These are phyloP conservation scores for Protonibea diacanthus DNA, from an alignment of 2,797 vertebrate species.

Conservation along the genomic window DNA sequence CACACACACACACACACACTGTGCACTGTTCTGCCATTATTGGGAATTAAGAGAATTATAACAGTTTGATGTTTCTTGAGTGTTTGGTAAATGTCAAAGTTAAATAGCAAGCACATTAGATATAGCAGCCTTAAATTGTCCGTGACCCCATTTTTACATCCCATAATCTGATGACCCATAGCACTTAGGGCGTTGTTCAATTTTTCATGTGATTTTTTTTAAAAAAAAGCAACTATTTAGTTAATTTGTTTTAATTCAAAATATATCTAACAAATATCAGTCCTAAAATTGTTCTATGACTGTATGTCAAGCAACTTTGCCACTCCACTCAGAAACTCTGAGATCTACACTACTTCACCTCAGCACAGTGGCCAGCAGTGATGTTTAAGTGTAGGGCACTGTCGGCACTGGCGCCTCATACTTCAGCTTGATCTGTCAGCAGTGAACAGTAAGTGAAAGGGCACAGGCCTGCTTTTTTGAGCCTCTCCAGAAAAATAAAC, in stretches of 20 bases:
- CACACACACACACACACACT: constrained; percentile 17
- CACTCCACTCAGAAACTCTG: neutral
- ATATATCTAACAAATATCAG: neutral
- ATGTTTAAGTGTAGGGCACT: constrained; percentile 33
- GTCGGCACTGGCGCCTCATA: constrained; percentile 6
- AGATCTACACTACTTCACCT: constrained; percentile 7
- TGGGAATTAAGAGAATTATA: constrained; percentile 17
- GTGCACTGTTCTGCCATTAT: neutral
- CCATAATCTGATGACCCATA: neutral
- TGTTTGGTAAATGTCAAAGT: constrained; percentile 36
- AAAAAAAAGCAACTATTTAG: neutral
- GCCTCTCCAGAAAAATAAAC: constrained; percentile 32
- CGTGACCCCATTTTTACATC: constrained; percentile 12
- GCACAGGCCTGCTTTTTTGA: constrained; percentile 17
- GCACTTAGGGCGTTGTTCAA: neutral
- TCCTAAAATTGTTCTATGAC: neutral
- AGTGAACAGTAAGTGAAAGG: constrained; percentile 34
- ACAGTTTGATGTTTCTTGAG: neutral
- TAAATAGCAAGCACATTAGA: constrained; percentile 28
- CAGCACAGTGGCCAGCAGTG: constrained; percentile 14
- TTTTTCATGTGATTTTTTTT: neutral
- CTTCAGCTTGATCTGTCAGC: constrained; percentile 29
- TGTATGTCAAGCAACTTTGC: neutral
- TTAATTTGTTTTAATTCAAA: neutral
- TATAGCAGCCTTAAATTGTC: constrained; percentile 1